phyloP scores from a whole-genome alignment of 2,113 vertebrate genomes.

The Anolis sagrei region DNA sequence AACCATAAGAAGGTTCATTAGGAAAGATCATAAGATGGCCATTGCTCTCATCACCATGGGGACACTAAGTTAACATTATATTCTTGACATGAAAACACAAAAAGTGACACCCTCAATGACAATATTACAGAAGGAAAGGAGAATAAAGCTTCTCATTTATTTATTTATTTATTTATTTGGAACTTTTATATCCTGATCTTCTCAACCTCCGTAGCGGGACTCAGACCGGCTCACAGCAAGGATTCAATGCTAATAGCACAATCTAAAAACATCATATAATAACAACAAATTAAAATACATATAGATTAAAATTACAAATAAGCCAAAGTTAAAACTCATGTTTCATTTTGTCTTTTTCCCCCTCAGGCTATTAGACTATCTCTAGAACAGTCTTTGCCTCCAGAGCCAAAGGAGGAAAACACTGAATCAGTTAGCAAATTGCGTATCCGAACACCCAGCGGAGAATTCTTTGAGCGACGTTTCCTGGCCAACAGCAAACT shows the following conservation, averaged over 20 bases:
- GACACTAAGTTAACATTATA: neutral
- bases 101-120: neutral
- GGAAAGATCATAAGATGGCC: neutral
- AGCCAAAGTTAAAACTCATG: conserved; percentile 35
- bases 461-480: conserved; percentile 94
- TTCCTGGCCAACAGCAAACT: conserved; percentile 95
- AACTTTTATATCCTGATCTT: too few species aligned
- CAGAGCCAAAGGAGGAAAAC: conserved; percentile 89
- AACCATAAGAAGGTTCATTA: neutral
- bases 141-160: conserved; percentile 27
- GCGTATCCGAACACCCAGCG: conserved; percentile 93
- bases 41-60: neutral
- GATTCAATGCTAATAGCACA: too few species aligned
- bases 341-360: conserved; percentile 44
- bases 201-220: too few species aligned
- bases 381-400: conserved; percentile 92
- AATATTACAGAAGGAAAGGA: conserved; percentile 52
- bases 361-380: conserved; percentile 96
- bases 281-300: too few species aligned
- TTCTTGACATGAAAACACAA: neutral
- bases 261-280: too few species aligned
- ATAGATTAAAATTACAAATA: too few species aligned
- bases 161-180: too few species aligned
- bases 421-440: conserved; percentile 94
- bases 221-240: too few species aligned